phyloP scores from a whole-genome alignment of 2,113 vertebrate species.

The Sapajus apella region DNA sequence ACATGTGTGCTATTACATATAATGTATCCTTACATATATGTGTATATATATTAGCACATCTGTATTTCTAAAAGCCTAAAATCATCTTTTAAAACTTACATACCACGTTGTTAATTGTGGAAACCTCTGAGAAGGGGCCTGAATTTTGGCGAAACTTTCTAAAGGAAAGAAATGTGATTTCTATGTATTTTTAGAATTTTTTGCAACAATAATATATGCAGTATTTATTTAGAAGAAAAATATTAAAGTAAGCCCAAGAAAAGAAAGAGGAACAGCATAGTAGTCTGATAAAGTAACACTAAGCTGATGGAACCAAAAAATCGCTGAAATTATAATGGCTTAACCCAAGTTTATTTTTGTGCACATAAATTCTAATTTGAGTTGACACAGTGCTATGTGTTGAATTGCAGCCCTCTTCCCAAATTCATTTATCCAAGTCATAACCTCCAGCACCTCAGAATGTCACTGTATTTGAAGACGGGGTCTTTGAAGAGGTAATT shows the following conservation, averaged over 20 bases:
- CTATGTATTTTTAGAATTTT: background rate
- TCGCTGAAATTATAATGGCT: background rate
- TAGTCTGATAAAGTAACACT: background rate
- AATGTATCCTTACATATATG: background rate
- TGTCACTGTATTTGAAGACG: background rate
- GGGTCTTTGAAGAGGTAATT: background rate
- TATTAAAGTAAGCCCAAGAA: background rate
- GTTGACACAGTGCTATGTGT: background rate
- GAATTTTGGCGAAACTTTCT: background rate
- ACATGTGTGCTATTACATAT: background rate
- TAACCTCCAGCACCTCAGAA: background rate
- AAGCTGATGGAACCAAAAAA: background rate
- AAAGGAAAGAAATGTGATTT: background rate
- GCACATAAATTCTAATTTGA: no score
- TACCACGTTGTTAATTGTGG: background rate
- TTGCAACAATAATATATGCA: background rate
- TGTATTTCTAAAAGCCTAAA: background rate
- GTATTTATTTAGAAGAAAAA: background rate
- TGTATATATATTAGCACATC: background rate
- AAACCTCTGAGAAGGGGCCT: background rate
- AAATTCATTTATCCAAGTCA: background rate
- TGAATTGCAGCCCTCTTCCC: background rate
- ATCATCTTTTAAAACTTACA: background rate
- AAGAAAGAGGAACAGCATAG: background rate
- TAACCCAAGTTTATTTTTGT: background rate